Evolutionary conservation across 2,888 invertebrate species (phyloP), one percentile per base, ranked within the genome.

Genomic region (Caradrina kadenii): DNA sequence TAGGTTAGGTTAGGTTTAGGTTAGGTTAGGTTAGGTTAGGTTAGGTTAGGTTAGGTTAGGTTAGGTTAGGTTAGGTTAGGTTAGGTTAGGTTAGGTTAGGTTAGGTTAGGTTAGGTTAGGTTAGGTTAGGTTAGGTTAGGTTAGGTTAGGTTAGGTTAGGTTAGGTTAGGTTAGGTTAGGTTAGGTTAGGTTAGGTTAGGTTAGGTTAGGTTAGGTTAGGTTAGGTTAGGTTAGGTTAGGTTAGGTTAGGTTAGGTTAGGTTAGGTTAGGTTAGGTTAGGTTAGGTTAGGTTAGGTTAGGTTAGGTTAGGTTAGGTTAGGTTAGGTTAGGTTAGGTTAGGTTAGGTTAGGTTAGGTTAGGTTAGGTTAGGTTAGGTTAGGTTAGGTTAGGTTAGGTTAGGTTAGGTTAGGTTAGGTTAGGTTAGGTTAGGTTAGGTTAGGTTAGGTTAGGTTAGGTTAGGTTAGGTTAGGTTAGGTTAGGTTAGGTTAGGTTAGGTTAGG

Each of bases 41-140:
- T 77, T 76, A 77, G 74, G 79, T 76, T 76, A 74, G 26, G 70
- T 74, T 76, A 76, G 74, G 77, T 77, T 77, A 73, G 77, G 59
- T 39, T 39, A 39, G 39, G 39, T 39, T 39, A 11, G 11, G 39
- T 10, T 39, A 11, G 11, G 39, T 39, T 39, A 39, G 73, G 39
- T 39, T 39, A 39, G 39, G 39, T 39, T 39, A 39, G 39, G 39
- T 39, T 39, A 39, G 39, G 39, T 39, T 39, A 39, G 39, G 35
- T 35, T 35, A 35, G 39, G 39, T 39, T 39, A 39, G 39, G 39
- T 39, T 39, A 39, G 39, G 39, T 39, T 39, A 39, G 39, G 39
- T 39, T 39, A 39, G 39, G 39, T 39, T 39, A 39, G 39, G 39
- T 39, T 39, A 39, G 39, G 39, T 39, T 39, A 39, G 39, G 39